A percentile compares a stretch with the other conserved stretches of the same genome.
Conservation (phyloP, 2,888 invertebrate genomes). For the Caenorhabditis afra region DNA sequence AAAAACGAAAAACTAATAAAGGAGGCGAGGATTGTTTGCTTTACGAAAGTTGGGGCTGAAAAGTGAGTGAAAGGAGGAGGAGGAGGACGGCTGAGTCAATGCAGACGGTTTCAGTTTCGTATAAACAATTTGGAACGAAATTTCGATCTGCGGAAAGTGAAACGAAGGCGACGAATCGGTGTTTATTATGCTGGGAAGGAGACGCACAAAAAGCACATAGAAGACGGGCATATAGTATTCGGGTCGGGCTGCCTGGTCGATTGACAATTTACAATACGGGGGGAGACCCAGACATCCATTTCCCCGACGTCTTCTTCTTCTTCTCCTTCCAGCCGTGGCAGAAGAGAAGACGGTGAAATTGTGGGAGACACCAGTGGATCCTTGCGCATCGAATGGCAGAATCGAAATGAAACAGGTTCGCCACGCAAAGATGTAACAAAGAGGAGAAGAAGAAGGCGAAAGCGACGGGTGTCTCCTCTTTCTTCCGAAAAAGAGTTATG, state of each 20-base stretch:
- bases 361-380: background rate
- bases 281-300: conserved; percentile 8
- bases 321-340: conserved; percentile 25
- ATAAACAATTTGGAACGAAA: conserved; percentile 15
- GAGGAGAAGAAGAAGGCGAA: conserved; percentile 15
- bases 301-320: conserved; percentile 12
- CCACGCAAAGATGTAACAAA: conserved; percentile 32
- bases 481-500: conserved; percentile 22
- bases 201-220: conserved; percentile 12
- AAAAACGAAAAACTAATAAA: too few relatives aligned
- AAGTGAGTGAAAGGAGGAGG: background rate
- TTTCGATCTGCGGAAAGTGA: background rate
- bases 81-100: conserved; percentile 18
- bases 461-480: conserved; percentile 1
- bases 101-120: conserved; percentile 22
- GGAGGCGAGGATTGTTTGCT: too few relatives aligned
- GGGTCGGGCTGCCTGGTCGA: conserved; percentile 1
- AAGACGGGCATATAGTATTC: conserved; percentile 13
- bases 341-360: conserved; percentile 1
- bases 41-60: too few relatives aligned
- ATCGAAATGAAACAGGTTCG: conserved; percentile 39
- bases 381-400: conserved; percentile 23
- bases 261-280: conserved; percentile 20
- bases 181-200: conserved; percentile 12
- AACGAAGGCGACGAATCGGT: conserved; percentile 2